Evolutionary conservation across 2,113 vertebrate species (phyloP).

Genomic region (Herpetotheres cachinnans): DNA sequence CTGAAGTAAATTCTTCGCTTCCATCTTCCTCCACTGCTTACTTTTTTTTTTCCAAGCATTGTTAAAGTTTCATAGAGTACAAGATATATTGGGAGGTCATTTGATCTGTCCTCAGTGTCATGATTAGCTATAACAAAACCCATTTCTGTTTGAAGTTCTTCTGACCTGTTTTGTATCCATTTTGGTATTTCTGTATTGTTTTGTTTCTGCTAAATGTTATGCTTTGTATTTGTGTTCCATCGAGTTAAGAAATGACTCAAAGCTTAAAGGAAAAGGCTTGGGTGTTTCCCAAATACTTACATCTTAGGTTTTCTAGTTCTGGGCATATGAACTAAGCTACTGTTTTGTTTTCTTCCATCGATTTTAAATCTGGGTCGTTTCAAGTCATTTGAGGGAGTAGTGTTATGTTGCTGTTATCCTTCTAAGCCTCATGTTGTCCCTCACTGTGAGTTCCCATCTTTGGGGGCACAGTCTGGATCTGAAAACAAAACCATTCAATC

Average conservation of each 20-base stretch:
- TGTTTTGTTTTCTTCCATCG: slow-evolving; percentile 33
- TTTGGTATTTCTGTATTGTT: slow-evolving; percentile 26
- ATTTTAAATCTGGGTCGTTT: background rate
- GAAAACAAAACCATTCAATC: background rate
- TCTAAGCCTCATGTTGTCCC: background rate
- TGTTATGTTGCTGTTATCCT: background rate
- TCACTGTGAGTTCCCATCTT: background rate
- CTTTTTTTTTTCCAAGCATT: slow-evolving; percentile 59
- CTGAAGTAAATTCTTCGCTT: slow-evolving; percentile 16
- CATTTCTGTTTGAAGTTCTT: slow-evolving; percentile 24
- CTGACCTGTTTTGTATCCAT: background rate
- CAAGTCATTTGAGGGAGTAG: background rate
- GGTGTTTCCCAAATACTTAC: slow-evolving; percentile 35
- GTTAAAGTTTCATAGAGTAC: background rate
- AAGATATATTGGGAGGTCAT: slow-evolving; percentile 3
- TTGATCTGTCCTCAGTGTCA: slow-evolving; percentile 4
- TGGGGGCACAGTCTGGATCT: background rate
- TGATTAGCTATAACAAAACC: background rate
- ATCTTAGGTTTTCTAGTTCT: background rate
- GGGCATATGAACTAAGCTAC: background rate
- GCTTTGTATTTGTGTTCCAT: slow-evolving; percentile 30
- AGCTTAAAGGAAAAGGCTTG: slow-evolving; percentile 49
- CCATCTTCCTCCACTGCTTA: background rate
- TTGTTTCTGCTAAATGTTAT: slow-evolving; percentile 38
- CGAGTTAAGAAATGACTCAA: slow-evolving; percentile 56